Percentiles rank a stretch among this genome's conserved stretches.
phyloP scores from a whole-genome alignment of 2,888 invertebrate genomes.

The Oasisia sp. region DNA sequence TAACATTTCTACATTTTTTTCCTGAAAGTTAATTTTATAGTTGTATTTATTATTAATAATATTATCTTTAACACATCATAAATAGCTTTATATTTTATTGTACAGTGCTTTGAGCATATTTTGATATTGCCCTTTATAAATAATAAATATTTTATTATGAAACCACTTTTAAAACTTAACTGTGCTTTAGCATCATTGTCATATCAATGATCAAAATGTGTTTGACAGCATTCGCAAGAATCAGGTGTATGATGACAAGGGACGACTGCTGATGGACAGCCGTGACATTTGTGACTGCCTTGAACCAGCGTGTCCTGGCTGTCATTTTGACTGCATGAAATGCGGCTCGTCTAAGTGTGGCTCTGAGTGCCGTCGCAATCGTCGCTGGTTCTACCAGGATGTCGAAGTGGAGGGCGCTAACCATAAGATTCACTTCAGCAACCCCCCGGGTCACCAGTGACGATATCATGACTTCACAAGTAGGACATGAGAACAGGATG shows the following conservation, averaged over 20 bases:
- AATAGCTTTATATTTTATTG: too few species aligned
- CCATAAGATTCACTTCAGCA: constrained; percentile 49
- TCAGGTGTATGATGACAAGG: constrained; percentile 60
- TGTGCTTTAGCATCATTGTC: not conserved
- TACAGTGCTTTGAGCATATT: too few species aligned
- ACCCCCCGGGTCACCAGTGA: not conserved
- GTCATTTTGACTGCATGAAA: constrained; percentile 76
- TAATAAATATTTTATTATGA: too few species aligned
- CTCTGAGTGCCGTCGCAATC: constrained; percentile 59
- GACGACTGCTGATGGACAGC: constrained; percentile 64
- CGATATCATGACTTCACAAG: not conserved
- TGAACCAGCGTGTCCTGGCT: constrained; percentile 80
- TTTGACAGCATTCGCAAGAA: constrained; percentile 53
- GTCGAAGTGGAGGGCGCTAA: constrained; percentile 58
- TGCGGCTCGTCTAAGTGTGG: constrained; percentile 64
- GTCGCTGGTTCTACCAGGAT: constrained; percentile 58
- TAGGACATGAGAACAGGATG: not conserved
- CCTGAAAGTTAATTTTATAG: too few species aligned
- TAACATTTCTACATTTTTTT: too few species aligned
- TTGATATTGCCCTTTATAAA: too few species aligned
- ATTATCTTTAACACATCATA: too few species aligned
- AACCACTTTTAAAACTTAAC: too few species aligned
- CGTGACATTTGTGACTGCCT: constrained; percentile 88
- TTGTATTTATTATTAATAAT: too few species aligned
- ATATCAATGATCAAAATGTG: not conserved